A percentile compares a stretch with the other conserved stretches of the same genome.
phyloP scores from a whole-genome alignment of 2,888 invertebrate genomes.

The Torymus tubicola region DNA sequence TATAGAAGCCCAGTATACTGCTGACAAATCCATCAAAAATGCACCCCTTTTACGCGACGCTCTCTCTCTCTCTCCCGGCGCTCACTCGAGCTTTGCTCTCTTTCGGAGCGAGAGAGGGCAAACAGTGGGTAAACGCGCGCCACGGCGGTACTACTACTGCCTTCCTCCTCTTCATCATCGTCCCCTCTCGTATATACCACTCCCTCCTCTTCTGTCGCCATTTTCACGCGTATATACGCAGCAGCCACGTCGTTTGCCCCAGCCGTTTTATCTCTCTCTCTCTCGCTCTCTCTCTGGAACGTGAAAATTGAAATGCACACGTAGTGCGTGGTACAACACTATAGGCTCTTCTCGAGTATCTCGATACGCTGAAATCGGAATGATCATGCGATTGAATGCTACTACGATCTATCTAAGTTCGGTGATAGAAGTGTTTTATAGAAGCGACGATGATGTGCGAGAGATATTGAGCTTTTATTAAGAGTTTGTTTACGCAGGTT shows the following conservation, averaged over 20 bases:
- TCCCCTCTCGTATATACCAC: background rate
- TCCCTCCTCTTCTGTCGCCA: background rate
- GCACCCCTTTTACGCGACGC: background rate
- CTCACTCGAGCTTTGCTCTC: conserved; percentile 47
- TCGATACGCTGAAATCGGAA: too few relatives aligned
- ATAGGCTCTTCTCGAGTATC: too few relatives aligned
- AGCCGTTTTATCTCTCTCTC: too few relatives aligned
- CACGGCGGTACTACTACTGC: too few relatives aligned
- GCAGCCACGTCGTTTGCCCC: background rate
- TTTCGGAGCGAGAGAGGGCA: conserved; percentile 39
- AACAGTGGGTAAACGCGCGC: conserved; percentile 43
- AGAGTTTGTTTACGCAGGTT: too few relatives aligned
- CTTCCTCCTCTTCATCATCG: background rate
- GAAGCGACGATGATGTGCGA: too few relatives aligned
- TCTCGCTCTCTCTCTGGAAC: background rate
- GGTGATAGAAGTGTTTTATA: too few relatives aligned
- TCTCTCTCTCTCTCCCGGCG: too few relatives aligned
- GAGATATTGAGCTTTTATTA: too few relatives aligned
- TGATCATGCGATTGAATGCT: too few relatives aligned
- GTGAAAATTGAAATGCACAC: conserved; percentile 17
- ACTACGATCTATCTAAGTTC: too few relatives aligned
- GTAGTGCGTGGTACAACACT: too few relatives aligned
- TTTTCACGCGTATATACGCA: background rate
- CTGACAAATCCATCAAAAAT: conserved; percentile 42
- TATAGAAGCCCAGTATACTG: background rate